Evolutionary conservation across 2,113 vertebrate species (phyloP).

Genomic region (Grallaria varia): DNA sequence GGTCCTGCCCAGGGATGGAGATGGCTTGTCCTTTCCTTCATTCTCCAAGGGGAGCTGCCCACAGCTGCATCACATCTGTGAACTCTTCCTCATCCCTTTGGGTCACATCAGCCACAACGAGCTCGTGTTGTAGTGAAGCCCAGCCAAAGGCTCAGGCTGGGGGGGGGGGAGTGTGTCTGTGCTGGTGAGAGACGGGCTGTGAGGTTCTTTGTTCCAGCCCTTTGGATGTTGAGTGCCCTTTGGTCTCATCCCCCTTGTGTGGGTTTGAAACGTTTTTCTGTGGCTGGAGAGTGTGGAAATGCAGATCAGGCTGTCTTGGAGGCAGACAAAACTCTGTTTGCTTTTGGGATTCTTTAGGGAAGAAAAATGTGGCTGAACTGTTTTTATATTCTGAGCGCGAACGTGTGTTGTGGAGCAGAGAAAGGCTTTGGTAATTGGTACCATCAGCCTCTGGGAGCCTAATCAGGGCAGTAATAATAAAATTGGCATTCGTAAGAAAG

Average conservation of each 20-base stretch:
- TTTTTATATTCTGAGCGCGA: slow-evolving; percentile 33
- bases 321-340: slow-evolving; percentile 35
- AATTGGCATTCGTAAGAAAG: slow-evolving; percentile 29
- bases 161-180: not conserved
- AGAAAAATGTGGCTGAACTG: not conserved
- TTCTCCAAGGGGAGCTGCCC: not conserved
- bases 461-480: slow-evolving; percentile 34
- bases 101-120: fast-evolving
- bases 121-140: not conserved
- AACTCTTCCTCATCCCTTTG: not conserved
- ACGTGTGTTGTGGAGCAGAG: slow-evolving; percentile 19
- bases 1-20: not conserved
- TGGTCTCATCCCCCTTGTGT: not conserved
- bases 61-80: slow-evolving; percentile 24
- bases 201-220: not conserved
- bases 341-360: not conserved
- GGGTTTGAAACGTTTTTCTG: not conserved
- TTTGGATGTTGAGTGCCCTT: not conserved
- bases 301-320: not conserved
- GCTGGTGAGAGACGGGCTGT: not conserved
- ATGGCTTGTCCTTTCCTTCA: not conserved
- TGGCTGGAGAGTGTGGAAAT: not conserved
- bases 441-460: not conserved
- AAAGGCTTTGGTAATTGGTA: slow-evolving; percentile 46
- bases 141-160: not conserved